phyloP scores from a whole-genome alignment of 1,140 invertebrate species.

The Nautilus pompilius region DNA sequence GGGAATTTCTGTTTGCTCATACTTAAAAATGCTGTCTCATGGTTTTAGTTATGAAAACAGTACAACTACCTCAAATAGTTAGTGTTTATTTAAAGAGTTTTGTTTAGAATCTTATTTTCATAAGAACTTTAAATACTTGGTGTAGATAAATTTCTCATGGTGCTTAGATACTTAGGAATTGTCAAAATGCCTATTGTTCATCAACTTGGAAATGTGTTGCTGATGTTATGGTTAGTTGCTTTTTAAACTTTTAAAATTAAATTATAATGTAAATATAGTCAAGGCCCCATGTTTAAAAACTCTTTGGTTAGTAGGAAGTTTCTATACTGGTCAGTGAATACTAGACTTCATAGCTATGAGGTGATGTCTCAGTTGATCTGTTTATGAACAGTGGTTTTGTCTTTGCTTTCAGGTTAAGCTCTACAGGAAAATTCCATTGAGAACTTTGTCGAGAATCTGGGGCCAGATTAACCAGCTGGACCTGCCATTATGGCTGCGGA shows the following conservation, averaged over 20 bases:
- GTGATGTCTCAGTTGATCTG: too few species aligned
- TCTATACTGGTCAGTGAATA: not conserved
- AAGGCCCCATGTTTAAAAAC: not conserved
- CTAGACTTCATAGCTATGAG: not conserved
- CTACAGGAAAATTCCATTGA: conserved; percentile 74
- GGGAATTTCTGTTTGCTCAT: too few species aligned
- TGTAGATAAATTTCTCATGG: too few species aligned
- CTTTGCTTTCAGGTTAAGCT: conserved; percentile 52
- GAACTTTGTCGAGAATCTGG: conserved; percentile 82
- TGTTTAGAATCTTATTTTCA: too few species aligned
- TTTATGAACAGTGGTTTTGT: conserved; percentile 3
- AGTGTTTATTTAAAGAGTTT: too few species aligned
- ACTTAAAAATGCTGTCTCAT: too few species aligned
- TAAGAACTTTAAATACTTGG: too few species aligned
- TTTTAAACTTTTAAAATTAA: not conserved
- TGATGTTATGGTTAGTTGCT: not conserved
- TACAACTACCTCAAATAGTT: too few species aligned
- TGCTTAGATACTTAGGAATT: too few species aligned
- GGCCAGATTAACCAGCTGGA: conserved; percentile 80
- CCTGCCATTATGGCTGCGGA: conserved; percentile 75
- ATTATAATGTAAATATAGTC: not conserved
- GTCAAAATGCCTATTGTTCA: too few species aligned
- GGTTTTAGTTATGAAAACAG: too few species aligned
- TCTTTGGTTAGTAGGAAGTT: not conserved
- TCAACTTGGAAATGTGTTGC: not conserved